Conservation (phyloP, 2,888 invertebrate species). For the Neocrepidodera transversa region DNA sequence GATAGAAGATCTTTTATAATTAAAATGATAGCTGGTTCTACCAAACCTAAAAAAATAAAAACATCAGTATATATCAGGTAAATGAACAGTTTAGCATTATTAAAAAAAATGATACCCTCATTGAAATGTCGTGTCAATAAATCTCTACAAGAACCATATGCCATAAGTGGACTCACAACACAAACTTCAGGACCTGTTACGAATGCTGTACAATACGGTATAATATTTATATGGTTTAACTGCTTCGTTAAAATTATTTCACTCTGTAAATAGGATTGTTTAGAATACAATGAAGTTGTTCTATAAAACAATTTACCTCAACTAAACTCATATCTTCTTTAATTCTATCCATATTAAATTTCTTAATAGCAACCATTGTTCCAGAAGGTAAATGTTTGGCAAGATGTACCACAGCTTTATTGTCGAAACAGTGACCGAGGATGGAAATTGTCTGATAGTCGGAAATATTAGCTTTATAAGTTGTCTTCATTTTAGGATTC, state of each 20-base stretch:
- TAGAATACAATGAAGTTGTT: not conserved
- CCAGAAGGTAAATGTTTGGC: slow-evolving; percentile 72
- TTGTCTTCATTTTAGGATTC: slow-evolving; percentile 24
- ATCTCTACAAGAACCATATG: slow-evolving; percentile 83
- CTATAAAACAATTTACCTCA: slow-evolving; percentile 57
- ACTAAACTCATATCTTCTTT: slow-evolving; percentile 68
- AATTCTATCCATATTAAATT: slow-evolving; percentile 76
- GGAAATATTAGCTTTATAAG: slow-evolving; percentile 64
- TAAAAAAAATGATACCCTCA: no score
- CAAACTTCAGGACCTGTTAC: slow-evolving; percentile 79
- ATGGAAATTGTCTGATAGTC: slow-evolving; percentile 74
- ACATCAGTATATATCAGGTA: not conserved
- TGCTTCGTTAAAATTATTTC: slow-evolving; percentile 81
- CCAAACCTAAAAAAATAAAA: slow-evolving; percentile 66
- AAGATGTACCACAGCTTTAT: slow-evolving; percentile 73
- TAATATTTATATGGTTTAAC: slow-evolving; percentile 79
- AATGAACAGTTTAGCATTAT: not conserved
- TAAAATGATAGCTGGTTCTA: slow-evolving; percentile 81
- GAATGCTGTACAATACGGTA: slow-evolving; percentile 78
- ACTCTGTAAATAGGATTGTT: slow-evolving; percentile 61
- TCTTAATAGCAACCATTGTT: slow-evolving; percentile 75
- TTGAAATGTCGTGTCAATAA: slow-evolving; percentile 78
- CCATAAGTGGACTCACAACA: slow-evolving; percentile 83
- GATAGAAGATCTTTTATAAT: slow-evolving; percentile 80
- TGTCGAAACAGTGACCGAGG: slow-evolving; percentile 74